phyloP scores from a whole-genome alignment of 1,140 invertebrate species.

The Tetragonula clypearis region DNA sequence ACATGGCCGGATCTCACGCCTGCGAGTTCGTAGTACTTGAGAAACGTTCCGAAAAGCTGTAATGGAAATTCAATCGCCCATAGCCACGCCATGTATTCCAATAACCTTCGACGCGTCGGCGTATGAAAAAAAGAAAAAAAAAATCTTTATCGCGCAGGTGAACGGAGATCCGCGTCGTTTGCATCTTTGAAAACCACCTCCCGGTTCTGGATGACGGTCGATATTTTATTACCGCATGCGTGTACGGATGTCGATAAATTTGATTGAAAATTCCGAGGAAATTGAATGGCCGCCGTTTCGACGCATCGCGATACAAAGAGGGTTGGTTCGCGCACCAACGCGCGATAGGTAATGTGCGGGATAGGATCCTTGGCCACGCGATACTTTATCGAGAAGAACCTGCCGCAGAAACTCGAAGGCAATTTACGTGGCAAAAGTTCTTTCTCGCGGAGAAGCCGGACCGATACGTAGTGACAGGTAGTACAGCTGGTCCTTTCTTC shows the following conservation, averaged over 20 bases:
- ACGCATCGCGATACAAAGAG: constrained; percentile 6
- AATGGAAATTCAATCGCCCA: not conserved
- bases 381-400: constrained; percentile 37
- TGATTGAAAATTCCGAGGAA: constrained; percentile 28
- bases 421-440: constrained; percentile 35
- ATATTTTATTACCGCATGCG: constrained; percentile 1
- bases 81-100: not conserved
- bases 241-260: constrained; percentile 1
- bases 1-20: not conserved
- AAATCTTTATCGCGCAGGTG: not conserved
- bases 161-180: not conserved
- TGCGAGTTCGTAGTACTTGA: not conserved
- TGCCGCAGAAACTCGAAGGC: not conserved
- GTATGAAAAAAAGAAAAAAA: not conserved
- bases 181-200: not conserved
- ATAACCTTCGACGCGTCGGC: not conserved
- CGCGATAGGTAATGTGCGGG: not conserved
- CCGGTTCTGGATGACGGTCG: not conserved
- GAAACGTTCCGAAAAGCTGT: not conserved
- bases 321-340: not conserved
- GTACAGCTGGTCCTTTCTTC: constrained; percentile 13
- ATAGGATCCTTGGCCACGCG: not conserved
- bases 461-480: constrained; percentile 24
- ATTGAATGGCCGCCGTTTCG: constrained; percentile 14
- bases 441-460: not conserved